A percentile compares a stretch with the other conserved stretches of the same genome.
Conservation (phyloP, 2,113 vertebrate genomes). For the Syrrhaptes paradoxus region DNA sequence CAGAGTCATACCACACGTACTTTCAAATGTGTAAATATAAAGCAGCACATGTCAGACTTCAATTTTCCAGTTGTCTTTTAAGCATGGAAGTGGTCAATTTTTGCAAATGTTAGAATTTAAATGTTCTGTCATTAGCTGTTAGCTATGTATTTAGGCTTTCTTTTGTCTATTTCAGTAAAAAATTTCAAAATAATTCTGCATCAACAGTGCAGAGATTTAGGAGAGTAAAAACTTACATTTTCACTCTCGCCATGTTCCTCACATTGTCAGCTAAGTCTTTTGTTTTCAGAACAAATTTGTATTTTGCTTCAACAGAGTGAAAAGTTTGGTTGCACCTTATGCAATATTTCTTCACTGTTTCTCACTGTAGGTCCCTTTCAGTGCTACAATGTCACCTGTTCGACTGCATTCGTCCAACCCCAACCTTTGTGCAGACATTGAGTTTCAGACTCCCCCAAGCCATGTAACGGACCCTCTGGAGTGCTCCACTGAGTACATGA, state of each 20-base stretch:
- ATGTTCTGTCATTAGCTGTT: background rate
- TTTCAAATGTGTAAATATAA: background rate
- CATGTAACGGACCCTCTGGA: conserved; percentile 87
- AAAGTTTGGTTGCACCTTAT: background rate
- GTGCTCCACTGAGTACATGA: conserved; percentile 90
- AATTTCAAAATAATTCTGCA: background rate
- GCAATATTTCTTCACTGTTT: background rate
- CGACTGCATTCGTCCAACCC: conserved; percentile 97
- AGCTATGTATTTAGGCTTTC: background rate
- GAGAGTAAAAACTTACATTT: background rate
- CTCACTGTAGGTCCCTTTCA: conserved; percentile 87
- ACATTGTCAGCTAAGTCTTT: background rate
- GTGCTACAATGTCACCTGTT: conserved; percentile 90
- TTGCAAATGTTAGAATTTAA: background rate
- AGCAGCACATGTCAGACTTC: background rate
- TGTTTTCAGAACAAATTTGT: background rate
- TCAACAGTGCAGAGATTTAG: background rate
- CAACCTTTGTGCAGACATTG: conserved; percentile 94
- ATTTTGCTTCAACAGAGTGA: background rate
- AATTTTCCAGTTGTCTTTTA: background rate
- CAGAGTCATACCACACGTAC: background rate
- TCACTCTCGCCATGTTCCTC: background rate
- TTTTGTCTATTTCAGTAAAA: background rate
- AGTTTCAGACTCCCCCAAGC: conserved; percentile 87
- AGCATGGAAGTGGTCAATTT: background rate